A percentile compares a stretch with the other conserved stretches of the same genome.
Conservation (phyloP, 2,797 vertebrate genomes). For the Huso huso region DNA sequence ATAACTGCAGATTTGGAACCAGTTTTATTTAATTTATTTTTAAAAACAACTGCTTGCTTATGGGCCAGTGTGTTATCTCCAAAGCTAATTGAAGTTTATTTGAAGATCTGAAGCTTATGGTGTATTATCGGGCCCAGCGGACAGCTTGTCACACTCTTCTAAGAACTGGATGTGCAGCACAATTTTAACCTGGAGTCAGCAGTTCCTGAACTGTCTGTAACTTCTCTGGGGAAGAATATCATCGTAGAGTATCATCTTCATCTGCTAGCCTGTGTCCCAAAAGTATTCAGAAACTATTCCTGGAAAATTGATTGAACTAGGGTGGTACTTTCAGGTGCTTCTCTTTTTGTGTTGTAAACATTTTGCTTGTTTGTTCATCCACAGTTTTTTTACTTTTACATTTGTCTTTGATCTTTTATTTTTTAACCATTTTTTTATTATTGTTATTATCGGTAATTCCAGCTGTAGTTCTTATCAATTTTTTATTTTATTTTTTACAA, state of each 20-base stretch:
- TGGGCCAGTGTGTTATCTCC: slow-evolving; percentile 19
- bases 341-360: too few relatives aligned
- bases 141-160: not conserved
- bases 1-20: too few relatives aligned
- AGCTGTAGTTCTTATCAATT: too few relatives aligned
- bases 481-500: too few relatives aligned
- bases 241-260: not conserved
- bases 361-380: too few relatives aligned
- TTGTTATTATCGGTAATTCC: too few relatives aligned
- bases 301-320: too few relatives aligned
- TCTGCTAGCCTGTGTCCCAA: not conserved
- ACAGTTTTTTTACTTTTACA: not conserved
- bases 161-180: slow-evolving; percentile 3
- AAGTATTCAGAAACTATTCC: too few relatives aligned
- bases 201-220: not conserved
- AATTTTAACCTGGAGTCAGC: not conserved
- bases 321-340: too few relatives aligned
- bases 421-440: not conserved
- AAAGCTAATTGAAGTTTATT: not conserved
- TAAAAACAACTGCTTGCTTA: slow-evolving; percentile 28
- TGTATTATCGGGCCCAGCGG: not conserved
- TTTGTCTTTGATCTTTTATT: not conserved
- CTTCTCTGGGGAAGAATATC: not conserved
- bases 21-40: slow-evolving; percentile 8
- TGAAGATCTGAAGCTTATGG: not conserved